Conservation (phyloP, 1,140 invertebrate genomes). For the Saccostrea cuccullata region DNA sequence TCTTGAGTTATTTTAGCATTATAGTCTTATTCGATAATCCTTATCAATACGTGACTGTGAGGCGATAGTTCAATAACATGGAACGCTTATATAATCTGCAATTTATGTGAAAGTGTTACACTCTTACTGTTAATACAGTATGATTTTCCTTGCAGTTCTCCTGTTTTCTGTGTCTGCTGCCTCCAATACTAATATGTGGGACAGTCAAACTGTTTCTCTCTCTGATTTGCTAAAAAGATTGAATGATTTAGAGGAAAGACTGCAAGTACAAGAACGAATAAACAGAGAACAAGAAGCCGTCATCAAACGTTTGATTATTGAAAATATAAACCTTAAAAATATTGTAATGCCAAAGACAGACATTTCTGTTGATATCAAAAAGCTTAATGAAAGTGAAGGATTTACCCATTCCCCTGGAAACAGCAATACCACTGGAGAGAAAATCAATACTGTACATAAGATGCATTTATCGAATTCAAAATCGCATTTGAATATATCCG, state of each 20-base stretch:
- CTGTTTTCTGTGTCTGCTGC: background rate
- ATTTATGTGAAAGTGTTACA: too few relatives aligned
- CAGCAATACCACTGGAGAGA: too few relatives aligned
- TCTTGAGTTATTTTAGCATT: too few relatives aligned
- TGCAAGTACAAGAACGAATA: background rate
- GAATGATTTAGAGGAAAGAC: background rate
- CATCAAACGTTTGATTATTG: background rate
- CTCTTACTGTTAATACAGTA: background rate
- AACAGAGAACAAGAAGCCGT: background rate
- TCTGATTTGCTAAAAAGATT: background rate
- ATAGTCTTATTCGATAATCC: background rate
- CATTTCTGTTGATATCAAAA: background rate
- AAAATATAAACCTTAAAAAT: background rate
- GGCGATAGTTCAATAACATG: background rate
- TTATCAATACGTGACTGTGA: background rate
- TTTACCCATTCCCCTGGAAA: too few relatives aligned
- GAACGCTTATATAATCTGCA: too few relatives aligned
- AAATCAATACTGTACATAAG: too few relatives aligned
- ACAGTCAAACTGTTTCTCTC: background rate
- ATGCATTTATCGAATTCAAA: too few relatives aligned
- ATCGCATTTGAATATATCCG: too few relatives aligned
- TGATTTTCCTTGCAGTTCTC: background rate
- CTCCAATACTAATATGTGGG: background rate
- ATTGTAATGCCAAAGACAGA: too few relatives aligned
- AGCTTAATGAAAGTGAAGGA: background rate